Conservation (phyloP, 2,113 vertebrate species). For the Thalassoma bifasciatum region DNA sequence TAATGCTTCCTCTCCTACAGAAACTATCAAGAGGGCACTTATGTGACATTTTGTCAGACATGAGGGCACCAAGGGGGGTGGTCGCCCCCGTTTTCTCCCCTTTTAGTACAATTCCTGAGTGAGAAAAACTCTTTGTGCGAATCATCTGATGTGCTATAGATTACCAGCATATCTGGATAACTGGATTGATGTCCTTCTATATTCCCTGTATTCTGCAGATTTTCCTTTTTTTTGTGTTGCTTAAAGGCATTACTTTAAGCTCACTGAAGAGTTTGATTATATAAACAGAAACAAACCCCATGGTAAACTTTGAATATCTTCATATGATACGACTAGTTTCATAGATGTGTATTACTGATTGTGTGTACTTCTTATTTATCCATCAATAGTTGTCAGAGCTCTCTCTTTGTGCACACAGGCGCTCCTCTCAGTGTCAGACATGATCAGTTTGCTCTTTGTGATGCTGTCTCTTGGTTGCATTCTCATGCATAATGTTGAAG, state of each 20-base stretch:
- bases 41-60: too few relatives aligned
- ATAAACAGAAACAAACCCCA: not conserved
- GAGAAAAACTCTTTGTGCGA: too few relatives aligned
- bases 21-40: too few relatives aligned
- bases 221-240: not conserved
- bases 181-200: not conserved
- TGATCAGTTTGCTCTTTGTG: conserved; percentile 57
- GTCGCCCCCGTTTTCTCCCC: too few relatives aligned
- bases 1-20: too few relatives aligned
- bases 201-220: not conserved
- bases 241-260: not conserved
- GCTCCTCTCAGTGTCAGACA: conserved; percentile 51
- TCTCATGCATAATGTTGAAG: conserved; percentile 56
- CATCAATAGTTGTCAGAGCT: conserved; percentile 9
- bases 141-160: not conserved
- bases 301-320: not conserved
- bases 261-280: not conserved
- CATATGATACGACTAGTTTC: not conserved
- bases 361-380: conserved; percentile 2
- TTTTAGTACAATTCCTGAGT: too few relatives aligned
- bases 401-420: conserved; percentile 4
- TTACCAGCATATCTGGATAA: not conserved
- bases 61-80: too few relatives aligned
- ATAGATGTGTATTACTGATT: conserved; percentile 5
- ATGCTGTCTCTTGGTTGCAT: conserved; percentile 52